These are phyloP conservation scores for Anastrepha obliqua DNA, from an alignment of 1,140 invertebrate genomes.

Conservation along the genomic window DNA sequence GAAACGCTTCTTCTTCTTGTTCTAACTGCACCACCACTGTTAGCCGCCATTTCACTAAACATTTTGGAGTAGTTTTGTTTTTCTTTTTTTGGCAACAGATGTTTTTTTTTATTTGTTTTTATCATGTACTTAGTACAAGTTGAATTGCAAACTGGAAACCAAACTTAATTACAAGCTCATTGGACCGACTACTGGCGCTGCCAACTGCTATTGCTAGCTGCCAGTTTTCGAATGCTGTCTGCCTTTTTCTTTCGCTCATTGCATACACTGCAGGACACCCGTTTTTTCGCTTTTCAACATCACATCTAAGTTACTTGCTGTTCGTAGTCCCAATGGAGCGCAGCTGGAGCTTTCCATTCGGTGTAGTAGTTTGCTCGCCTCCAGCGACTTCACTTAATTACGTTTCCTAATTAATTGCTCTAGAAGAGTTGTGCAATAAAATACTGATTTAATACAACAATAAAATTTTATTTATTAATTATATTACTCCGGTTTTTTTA, in stretches of 20 bases:
- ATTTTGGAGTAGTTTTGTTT: neutral
- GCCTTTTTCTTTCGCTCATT: neutral
- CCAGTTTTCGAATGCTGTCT: neutral
- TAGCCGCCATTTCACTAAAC: neutral
- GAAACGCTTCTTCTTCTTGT: constrained; percentile 7
- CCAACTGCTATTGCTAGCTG: neutral
- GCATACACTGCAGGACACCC: constrained; percentile 31
- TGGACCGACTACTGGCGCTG: neutral
- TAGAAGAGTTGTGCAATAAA: constrained; percentile 49
- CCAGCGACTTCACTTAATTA: constrained; percentile 57
- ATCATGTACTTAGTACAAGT: neutral
- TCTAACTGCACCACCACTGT: no score
- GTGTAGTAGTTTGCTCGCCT: constrained; percentile 48
- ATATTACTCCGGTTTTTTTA: neutral
- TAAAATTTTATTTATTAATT: no score
- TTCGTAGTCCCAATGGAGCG: constrained; percentile 50
- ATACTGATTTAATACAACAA: constrained; percentile 3
- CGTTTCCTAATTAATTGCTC: constrained; percentile 58
- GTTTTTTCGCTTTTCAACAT: constrained; percentile 34
- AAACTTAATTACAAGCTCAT: constrained; percentile 48
- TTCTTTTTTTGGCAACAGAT: neutral
- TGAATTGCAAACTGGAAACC: constrained; percentile 10
- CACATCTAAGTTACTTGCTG: neutral
- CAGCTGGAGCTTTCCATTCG: constrained; percentile 15
- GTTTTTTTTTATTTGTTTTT: neutral